These are phyloP conservation scores for Euglossa dilemma DNA, from an alignment of 1,140 invertebrate genomes.

Conservation along the genomic window DNA sequence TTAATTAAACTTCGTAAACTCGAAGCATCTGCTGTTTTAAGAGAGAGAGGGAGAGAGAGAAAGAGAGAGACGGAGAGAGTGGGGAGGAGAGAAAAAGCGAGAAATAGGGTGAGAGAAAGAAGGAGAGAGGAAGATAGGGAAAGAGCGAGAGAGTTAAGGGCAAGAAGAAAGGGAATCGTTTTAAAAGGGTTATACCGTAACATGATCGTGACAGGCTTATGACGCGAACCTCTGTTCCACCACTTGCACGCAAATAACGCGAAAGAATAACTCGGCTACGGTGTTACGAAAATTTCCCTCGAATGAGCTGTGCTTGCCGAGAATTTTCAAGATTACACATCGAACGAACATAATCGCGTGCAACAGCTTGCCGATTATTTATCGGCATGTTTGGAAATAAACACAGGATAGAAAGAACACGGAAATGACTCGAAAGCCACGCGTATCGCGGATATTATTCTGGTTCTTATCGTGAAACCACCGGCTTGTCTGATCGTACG, in stretches of 20 bases:
- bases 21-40: not conserved
- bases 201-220: constrained; percentile 21
- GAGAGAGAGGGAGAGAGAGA: no score
- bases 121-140: not conserved
- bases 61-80: no score
- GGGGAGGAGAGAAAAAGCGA: not conserved
- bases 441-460: constrained; percentile 16
- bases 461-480: constrained; percentile 7
- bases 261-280: not conserved
- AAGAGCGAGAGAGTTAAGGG: constrained; percentile 5
- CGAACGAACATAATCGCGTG: not conserved
- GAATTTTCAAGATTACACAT: not conserved
- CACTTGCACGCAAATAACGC: constrained; percentile 2
- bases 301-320: not conserved
- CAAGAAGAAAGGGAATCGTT: constrained; percentile 19
- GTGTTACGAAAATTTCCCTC: not conserved
- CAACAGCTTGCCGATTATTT: not conserved
- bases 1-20: not conserved
- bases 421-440: not conserved
- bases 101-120: not conserved
- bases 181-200: constrained; percentile 27
- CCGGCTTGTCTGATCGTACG: constrained; percentile 18
- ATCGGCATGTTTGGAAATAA: not conserved
- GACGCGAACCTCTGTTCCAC: constrained; percentile 12
- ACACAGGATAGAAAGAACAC: not conserved